Conservation (phyloP, 2,113 vertebrate species). For the Spilogale gracilis region DNA sequence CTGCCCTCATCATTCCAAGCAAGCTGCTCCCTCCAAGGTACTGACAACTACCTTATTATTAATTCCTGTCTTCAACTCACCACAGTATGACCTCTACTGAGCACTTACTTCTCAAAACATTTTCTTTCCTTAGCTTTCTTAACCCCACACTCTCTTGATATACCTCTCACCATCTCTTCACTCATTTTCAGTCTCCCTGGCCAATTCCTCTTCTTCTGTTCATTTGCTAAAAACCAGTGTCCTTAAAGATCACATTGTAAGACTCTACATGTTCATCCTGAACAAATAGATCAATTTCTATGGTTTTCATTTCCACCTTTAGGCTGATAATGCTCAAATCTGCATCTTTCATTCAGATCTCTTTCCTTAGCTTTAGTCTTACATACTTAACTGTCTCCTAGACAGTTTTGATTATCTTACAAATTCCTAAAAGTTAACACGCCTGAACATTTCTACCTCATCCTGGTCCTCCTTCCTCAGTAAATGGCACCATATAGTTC, state of each 20-base stretch:
- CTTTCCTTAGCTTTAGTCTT: conserved; percentile 5
- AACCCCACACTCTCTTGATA: neutral
- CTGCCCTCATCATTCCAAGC: neutral
- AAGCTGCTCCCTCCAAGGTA: neutral
- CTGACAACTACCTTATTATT: neutral
- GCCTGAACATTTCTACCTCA: neutral
- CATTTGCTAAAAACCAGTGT: conserved; percentile 26
- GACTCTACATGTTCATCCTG: neutral
- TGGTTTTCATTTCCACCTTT: neutral
- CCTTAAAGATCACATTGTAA: neutral
- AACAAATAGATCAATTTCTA: neutral
- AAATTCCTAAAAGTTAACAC: neutral
- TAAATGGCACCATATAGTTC: neutral
- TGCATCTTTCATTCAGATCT: neutral
- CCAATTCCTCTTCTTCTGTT: neutral
- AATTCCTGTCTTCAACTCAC: neutral
- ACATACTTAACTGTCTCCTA: neutral
- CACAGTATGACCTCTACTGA: neutral
- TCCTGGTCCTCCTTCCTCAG: neutral
- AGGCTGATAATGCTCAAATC: neutral
- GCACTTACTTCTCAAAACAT: neutral
- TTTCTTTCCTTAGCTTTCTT: neutral
- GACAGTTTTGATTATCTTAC: neutral
- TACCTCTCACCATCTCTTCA: neutral
- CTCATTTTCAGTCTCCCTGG: neutral